phyloP scores from a whole-genome alignment of 2,888 invertebrate species.

The Drosophila phalerata region DNA sequence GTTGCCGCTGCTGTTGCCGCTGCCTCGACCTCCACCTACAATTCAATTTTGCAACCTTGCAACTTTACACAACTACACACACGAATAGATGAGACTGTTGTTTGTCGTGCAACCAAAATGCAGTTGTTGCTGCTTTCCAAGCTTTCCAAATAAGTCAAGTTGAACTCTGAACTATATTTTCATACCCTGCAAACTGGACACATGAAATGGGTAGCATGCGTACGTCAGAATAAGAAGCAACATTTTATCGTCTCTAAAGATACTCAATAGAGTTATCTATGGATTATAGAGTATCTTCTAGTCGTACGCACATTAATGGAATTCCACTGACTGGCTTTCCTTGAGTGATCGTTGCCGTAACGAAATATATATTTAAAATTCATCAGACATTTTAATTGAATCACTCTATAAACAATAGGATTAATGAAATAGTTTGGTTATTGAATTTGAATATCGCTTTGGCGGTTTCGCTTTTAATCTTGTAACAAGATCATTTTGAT shows the following conservation, averaged over 20 bases:
- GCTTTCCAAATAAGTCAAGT: conserved; percentile 55
- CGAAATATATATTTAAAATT: conserved; percentile 9
- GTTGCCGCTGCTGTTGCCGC: conserved; percentile 24
- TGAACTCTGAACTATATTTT: conserved; percentile 55
- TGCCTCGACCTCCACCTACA: conserved; percentile 73
- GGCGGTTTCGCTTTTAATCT: conserved; percentile 13
- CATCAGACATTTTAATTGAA: conserved; percentile 1
- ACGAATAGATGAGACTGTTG: conserved; percentile 1
- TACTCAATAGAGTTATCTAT: too few species aligned
- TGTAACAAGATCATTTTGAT: conserved; percentile 61
- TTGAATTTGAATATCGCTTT: conserved; percentile 10
- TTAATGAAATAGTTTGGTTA: conserved; percentile 5
- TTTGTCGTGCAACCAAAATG: conserved; percentile 32
- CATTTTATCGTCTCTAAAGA: too few species aligned
- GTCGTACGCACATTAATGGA: not conserved
- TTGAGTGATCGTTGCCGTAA: conserved; percentile 13
- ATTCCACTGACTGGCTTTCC: conserved; percentile 14
- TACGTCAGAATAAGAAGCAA: not conserved
- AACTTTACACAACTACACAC: conserved; percentile 30
- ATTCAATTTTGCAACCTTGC: conserved; percentile 70
- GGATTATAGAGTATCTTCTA: not conserved
- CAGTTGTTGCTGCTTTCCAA: conserved; percentile 48
- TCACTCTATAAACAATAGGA: conserved; percentile 10
- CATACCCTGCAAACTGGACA: conserved; percentile 11
- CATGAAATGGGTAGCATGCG: not conserved